Percentiles rank a stretch among this genome's conserved stretches.
phyloP scores from a whole-genome alignment of 2,113 vertebrate species.

The pig (Sus scrofa) region DNA sequence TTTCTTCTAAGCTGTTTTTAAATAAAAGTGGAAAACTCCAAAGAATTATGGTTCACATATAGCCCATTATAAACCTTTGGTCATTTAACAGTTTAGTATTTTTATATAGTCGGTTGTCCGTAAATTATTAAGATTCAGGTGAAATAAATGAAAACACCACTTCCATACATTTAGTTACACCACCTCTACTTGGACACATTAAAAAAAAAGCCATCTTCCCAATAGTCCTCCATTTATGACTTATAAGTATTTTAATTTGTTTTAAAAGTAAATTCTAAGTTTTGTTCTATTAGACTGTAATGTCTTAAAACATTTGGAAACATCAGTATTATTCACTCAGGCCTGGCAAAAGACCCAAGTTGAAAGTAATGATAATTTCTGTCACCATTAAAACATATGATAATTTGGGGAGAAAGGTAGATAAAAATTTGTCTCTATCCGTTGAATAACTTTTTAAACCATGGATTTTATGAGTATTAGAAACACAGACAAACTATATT shows the following conservation, averaged over 20 bases:
- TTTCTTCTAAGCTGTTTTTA: conserved; percentile 57
- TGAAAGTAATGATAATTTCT: conserved; percentile 56
- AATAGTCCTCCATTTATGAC: conserved; percentile 26
- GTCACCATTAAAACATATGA: conserved; percentile 30
- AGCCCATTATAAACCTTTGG: neutral
- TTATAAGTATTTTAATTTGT: conserved; percentile 63
- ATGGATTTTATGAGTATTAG: conserved; percentile 54
- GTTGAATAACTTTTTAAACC: conserved; percentile 48
- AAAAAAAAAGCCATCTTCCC: neutral
- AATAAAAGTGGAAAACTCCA: conserved; percentile 53
- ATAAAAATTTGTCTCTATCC: conserved; percentile 46
- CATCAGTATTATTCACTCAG: neutral
- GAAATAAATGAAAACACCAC: conserved; percentile 35
- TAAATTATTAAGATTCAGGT: conserved; percentile 54
- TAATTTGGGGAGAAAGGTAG: conserved; percentile 26
- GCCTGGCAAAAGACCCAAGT: conserved; percentile 32
- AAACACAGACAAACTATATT: conserved; percentile 34
- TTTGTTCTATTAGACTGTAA: conserved; percentile 57
- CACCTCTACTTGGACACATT: conserved; percentile 45
- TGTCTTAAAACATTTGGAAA: conserved; percentile 65
- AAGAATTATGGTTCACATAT: neutral
- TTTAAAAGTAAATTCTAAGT: conserved; percentile 43
- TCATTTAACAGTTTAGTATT: conserved; percentile 67
- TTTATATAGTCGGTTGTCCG: conserved; percentile 35
- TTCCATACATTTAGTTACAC: conserved; percentile 16